A percentile compares a stretch with the other conserved stretches of the same genome.
phyloP scores from a whole-genome alignment of 2,113 vertebrate genomes.

The Ictalurus furcatus region DNA sequence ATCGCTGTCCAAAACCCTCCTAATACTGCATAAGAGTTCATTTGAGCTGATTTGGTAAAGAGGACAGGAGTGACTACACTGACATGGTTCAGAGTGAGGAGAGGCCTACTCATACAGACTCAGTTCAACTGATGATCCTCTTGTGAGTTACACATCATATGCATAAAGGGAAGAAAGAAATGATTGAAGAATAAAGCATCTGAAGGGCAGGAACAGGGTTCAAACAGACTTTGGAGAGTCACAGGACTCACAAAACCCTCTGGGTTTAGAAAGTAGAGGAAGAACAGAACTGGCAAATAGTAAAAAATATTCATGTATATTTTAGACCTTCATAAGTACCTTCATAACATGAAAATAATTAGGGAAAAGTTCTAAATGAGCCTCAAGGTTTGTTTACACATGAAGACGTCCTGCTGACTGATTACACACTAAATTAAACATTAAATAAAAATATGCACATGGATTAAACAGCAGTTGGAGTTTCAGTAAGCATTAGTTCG shows the following conservation, averaged over 20 bases:
- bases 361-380: background rate
- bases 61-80: background rate
- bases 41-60: constrained; percentile 14
- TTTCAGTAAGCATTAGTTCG: background rate
- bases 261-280: background rate
- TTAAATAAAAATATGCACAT: constrained; percentile 19
- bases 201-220: background rate
- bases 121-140: background rate
- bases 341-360: constrained; percentile 1
- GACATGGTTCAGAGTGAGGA: background rate
- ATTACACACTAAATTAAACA: constrained; percentile 18
- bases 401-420: background rate
- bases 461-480: background rate
- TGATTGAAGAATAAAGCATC: constrained; percentile 1
- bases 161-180: constrained; percentile 2
- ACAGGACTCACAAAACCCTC: background rate
- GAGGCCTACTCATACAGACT: background rate
- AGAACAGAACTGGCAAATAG: background rate
- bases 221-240: background rate
- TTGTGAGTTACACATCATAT: constrained; percentile 1
- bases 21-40: background rate
- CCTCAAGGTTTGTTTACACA: background rate
- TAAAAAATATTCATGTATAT: background rate
- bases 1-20: background rate
- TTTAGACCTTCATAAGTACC: background rate